These are phyloP conservation scores for Scaptomyza polygonia DNA, from an alignment of 2,888 invertebrate species.

Conservation along the genomic window DNA sequence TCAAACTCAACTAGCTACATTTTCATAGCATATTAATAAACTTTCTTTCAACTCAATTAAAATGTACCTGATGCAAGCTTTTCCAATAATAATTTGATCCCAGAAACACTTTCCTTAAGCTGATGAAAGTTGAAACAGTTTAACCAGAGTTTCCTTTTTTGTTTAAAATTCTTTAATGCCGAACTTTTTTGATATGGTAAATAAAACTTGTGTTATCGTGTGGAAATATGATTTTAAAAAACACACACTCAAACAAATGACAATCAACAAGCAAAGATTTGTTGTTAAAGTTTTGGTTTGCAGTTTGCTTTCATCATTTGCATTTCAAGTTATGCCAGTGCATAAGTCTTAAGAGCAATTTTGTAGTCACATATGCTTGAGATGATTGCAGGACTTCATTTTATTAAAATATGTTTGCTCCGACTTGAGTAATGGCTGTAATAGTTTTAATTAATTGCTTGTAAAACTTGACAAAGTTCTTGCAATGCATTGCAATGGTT, in stretches of 20 bases:
- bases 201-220: constrained; percentile 16
- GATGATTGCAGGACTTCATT: constrained; percentile 66
- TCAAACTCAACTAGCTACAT: neutral
- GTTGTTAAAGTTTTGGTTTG: constrained; percentile 26
- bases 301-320: constrained; percentile 45
- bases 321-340: constrained; percentile 43
- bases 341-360: constrained; percentile 54
- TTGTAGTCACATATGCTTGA: constrained; percentile 58
- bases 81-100: neutral
- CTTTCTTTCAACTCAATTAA: neutral
- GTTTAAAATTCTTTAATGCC: neutral
- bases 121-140: no score
- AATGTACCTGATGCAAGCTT: neutral
- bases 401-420: constrained; percentile 71
- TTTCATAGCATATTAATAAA: neutral
- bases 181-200: neutral
- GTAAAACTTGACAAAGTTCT: constrained; percentile 53
- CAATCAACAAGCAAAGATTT: constrained; percentile 8
- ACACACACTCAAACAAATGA: constrained; percentile 1
- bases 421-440: constrained; percentile 62
- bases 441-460: constrained; percentile 70
- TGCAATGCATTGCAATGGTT: constrained; percentile 14
- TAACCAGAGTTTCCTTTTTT: neutral
- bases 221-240: constrained; percentile 17
- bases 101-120: neutral